phyloP scores from a whole-genome alignment of 1,140 invertebrate species.

The Ylistrum balloti region DNA sequence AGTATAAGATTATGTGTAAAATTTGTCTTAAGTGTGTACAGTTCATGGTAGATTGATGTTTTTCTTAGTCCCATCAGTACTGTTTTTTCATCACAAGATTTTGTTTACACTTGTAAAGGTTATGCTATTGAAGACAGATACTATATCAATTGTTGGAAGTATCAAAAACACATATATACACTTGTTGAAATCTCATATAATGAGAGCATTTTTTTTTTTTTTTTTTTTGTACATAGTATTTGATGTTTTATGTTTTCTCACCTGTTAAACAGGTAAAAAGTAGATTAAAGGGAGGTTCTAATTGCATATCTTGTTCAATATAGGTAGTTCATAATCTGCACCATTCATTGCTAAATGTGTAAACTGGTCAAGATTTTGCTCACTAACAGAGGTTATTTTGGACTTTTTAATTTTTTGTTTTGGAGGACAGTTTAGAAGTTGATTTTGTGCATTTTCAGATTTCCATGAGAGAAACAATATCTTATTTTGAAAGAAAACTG shows the following conservation, averaged over 20 bases:
- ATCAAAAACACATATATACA: slow-evolving; percentile 1
- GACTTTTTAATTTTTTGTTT: neutral
- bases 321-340: neutral
- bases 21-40: neutral
- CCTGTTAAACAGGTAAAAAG: neutral
- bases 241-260: neutral
- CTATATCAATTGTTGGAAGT: neutral
- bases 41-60: neutral
- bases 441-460: too few species aligned
- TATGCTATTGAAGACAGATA: neutral
- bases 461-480: too few species aligned
- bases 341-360: neutral
- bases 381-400: neutral
- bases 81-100: neutral
- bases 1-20: too few species aligned
- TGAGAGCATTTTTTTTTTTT: slow-evolving; percentile 31
- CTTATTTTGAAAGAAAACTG: too few species aligned
- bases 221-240: slow-evolving; percentile 31
- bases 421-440: too few species aligned
- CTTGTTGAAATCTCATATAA: slow-evolving; percentile 35
- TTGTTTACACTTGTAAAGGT: neutral
- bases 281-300: neutral
- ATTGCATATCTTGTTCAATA: neutral
- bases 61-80: neutral
- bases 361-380: neutral